These are phyloP conservation scores for Idaea aversata DNA, from an alignment of 2,888 invertebrate genomes.

Conservation along the genomic window DNA sequence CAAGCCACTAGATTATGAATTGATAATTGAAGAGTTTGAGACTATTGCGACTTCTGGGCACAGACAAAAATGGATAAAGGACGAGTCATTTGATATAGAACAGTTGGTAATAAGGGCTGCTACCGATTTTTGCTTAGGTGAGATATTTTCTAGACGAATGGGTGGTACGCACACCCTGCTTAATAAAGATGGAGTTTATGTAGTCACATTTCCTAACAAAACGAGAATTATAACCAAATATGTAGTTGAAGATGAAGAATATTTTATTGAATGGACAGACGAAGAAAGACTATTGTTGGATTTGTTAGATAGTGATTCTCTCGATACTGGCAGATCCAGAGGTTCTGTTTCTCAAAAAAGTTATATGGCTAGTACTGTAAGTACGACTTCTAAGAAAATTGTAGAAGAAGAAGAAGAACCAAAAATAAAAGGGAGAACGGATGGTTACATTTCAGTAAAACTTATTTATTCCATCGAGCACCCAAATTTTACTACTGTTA, in stretches of 20 bases:
- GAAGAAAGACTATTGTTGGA: conserved; percentile 56
- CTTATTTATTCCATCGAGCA: conserved; percentile 68
- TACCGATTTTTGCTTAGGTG: conserved; percentile 65
- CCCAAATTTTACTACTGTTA: conserved; percentile 74
- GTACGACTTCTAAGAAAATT: conserved; percentile 37
- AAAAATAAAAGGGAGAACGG: conserved; percentile 37
- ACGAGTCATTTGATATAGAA: conserved; percentile 45
- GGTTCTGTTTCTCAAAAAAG: conserved; percentile 48
- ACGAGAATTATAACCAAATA: conserved; percentile 61
- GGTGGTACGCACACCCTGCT: conserved; percentile 64
- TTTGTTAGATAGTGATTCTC: conserved; percentile 37
- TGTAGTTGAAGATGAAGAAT: conserved; percentile 57
- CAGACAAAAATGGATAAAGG: conserved; percentile 52
- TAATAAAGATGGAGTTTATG: conserved; percentile 63
- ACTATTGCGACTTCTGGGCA: conserved; percentile 54
- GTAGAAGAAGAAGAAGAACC: conserved; percentile 36
- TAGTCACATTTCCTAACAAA: conserved; percentile 63
- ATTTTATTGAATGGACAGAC: conserved; percentile 67
- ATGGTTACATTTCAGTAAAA: conserved; percentile 64
- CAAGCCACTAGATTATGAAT: conserved; percentile 42
- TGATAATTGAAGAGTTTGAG: conserved; percentile 63
- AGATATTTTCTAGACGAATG: conserved; percentile 66
- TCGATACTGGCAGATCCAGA: conserved; percentile 45
- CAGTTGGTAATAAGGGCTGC: conserved; percentile 62
- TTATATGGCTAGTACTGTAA: conserved; percentile 33